Base-by-base conservation (phyloP, 2,888 invertebrate species). In the Lordiphosa andalusiaca region DNA sequence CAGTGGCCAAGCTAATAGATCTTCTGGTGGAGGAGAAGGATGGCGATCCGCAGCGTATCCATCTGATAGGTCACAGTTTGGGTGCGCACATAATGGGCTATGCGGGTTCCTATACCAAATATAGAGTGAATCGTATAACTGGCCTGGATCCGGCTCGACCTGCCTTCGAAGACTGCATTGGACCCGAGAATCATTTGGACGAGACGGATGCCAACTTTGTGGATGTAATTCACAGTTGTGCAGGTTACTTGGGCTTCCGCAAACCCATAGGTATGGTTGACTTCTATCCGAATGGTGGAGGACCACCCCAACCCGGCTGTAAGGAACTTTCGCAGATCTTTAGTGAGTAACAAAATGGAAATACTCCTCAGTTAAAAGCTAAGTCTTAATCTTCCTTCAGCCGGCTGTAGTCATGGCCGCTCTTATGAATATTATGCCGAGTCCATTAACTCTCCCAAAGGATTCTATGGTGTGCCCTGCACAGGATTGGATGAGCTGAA, bases 251-350 rank as follows among this genome's bases (percentile, higher is more conserved):
- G 35, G 94, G 94, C 0, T 89, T 87, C 52, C 76, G 83, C 4
- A 87, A 85, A 19, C 86, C 93, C 4, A 90, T 93, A 13, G 95
- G 95, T 0, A 92, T 94, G 81, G 93, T 87, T 0, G 95, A 95
- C 87, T 95, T 94, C 84, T 95, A 93, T 88, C 95, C 95, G 0
- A 95, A 95, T 84, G 92, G 92, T 10, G 95, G 95, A 0, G 85
- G 83, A 16, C 90, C 93, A 0, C 90, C 90, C 0, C 95, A 95
- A 78, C 94, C 94, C 0, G 94, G 94, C 0, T 94, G 94, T 81
- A 89, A 90, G 6, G 91, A 91, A 30, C 41, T 89, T 1, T 88
- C 89, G n/a, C 87, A 88, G 59, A 87, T 90, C 51, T 85, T 88
- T 86, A 65, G 88, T 90, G 60, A 74, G 85, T 53, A 13, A 5